These are phyloP conservation scores for Lineus longissimus DNA, from an alignment of 1,140 invertebrate genomes.

Conservation along the genomic window DNA sequence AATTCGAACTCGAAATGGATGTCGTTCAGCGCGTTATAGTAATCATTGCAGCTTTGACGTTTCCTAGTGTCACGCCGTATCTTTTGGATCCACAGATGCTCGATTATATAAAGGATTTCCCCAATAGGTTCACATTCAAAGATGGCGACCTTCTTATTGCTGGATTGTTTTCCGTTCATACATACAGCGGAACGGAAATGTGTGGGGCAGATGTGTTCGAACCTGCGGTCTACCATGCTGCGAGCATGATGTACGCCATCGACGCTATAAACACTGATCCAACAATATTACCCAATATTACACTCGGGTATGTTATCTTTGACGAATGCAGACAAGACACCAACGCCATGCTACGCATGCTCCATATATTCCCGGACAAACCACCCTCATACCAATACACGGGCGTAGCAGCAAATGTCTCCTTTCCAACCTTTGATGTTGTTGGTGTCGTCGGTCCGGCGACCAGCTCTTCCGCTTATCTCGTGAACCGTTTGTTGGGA, in stretches of 20 bases:
- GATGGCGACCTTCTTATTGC: neutral
- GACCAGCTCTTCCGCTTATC: neutral
- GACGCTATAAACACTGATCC: neutral
- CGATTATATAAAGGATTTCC: no score
- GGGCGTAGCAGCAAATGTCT: neutral
- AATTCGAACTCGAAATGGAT: no score
- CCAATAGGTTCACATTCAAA: neutral
- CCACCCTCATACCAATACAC: neutral
- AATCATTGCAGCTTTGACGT: no score
- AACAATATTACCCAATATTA: neutral
- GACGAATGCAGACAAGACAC: neutral
- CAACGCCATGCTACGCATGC: neutral
- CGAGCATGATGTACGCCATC: conserved; percentile 1
- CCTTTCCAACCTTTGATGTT: neutral
- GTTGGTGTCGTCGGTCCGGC: neutral
- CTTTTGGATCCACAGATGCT: no score
- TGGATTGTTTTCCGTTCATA: conserved; percentile 2
- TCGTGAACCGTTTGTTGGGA: neutral
- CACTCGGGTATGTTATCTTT: conserved; percentile 6
- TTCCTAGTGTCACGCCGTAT: no score
- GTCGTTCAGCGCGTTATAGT: no score
- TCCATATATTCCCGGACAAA: neutral
- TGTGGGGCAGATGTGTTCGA: neutral
- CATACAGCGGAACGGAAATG: neutral
- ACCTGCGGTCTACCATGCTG: neutral